These are phyloP conservation scores for Rhodeus uyekii DNA, from an alignment of 2,797 vertebrate genomes.

Conservation along the genomic window DNA sequence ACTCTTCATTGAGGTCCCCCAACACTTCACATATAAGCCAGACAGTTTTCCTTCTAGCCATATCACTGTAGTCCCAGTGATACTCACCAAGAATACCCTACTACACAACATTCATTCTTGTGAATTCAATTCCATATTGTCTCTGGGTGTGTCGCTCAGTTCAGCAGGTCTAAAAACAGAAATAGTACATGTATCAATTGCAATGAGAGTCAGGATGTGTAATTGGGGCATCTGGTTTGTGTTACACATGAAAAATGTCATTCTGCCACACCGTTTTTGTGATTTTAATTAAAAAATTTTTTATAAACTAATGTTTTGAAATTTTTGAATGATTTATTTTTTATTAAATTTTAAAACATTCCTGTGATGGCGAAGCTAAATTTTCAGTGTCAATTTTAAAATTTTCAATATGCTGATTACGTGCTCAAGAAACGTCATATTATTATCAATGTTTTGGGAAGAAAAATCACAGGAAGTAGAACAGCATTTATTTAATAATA, in stretches of 20 bases:
- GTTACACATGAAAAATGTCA: background rate
- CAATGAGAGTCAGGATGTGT: background rate
- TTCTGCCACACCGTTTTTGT: background rate
- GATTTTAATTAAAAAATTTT: too few relatives aligned
- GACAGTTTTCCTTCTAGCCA: constrained; percentile 42
- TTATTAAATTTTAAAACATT: background rate
- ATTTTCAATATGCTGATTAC: background rate
- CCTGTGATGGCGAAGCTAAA: background rate
- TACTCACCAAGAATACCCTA: constrained; percentile 1
- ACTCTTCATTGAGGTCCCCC: constrained; percentile 35
- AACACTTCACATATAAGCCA: constrained; percentile 33
- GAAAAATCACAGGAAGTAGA: too few relatives aligned
- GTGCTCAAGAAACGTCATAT: background rate
- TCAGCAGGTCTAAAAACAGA: constrained; percentile 4
- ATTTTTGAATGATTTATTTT: too few relatives aligned
- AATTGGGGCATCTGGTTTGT: background rate
- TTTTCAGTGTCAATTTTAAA: background rate
- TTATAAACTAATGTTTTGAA: too few relatives aligned
- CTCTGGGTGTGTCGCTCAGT: background rate
- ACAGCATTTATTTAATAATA: too few relatives aligned
- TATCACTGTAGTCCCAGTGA: constrained; percentile 37
- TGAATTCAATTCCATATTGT: background rate
- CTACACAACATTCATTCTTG: constrained; percentile 16
- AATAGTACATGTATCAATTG: background rate
- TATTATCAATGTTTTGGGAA: background rate